Percentiles rank a stretch among this genome's conserved stretches.
Evolutionary conservation across 2,888 invertebrate species (phyloP).

Genomic region (Lordiphosa fenestrarum): DNA sequence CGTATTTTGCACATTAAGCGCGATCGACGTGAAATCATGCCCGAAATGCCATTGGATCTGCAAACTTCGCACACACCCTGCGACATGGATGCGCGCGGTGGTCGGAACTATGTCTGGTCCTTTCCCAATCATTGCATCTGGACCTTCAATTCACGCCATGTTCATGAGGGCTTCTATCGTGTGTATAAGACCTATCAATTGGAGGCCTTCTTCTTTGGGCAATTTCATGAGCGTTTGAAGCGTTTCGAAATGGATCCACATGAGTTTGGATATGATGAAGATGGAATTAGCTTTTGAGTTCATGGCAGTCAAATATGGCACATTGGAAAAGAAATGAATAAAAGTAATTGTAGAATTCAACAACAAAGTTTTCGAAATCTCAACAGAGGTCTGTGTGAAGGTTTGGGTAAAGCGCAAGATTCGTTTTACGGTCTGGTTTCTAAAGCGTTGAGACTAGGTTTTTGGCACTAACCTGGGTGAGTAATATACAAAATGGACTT

Average conservation of each 20-base stretch:
- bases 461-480: no score
- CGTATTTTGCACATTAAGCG: conserved; percentile 9
- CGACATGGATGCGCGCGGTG: conserved; percentile 20
- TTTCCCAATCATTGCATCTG: conserved; percentile 30
- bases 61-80: conserved; percentile 17
- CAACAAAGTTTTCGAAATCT: no score
- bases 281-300: no score
- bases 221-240: conserved; percentile 15
- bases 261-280: conserved; percentile 1
- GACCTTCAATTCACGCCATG: conserved; percentile 22
- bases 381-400: no score
- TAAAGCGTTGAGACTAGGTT: no score
- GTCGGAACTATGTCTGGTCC: not conserved
- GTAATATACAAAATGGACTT: no score
- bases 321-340: no score
- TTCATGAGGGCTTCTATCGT: conserved; percentile 11
- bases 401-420: no score
- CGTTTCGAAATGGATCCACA: conserved; percentile 3
- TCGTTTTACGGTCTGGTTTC: no score
- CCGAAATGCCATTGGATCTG: conserved; percentile 14
- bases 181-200: conserved; percentile 23
- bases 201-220: conserved; percentile 28
- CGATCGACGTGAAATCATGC: not conserved
- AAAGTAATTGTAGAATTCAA: no score
- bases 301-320: no score